Percentiles rank a stretch among this genome's conserved stretches.
These are phyloP conservation scores for Liolophura sinensis DNA, from an alignment of 1,140 invertebrate species.

Conservation along the genomic window DNA sequence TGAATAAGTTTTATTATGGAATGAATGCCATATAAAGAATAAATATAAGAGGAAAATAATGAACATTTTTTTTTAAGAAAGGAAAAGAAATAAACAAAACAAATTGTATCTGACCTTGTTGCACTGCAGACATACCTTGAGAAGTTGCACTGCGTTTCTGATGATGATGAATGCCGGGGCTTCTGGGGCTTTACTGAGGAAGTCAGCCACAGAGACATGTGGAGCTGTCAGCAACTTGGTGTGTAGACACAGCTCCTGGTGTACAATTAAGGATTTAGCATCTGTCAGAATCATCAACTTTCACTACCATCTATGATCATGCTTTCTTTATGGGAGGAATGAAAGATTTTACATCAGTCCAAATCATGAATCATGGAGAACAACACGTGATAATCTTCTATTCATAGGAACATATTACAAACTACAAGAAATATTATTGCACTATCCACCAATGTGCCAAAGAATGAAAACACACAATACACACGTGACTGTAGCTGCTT, in stretches of 20 bases:
- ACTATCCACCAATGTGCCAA: no score
- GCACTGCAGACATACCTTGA: slow-evolving; percentile 64
- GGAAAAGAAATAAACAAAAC: slow-evolving; percentile 2
- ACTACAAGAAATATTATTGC: no score
- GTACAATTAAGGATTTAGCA: not conserved
- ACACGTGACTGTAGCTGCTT: no score
- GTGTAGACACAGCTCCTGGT: slow-evolving; percentile 86
- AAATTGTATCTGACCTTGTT: not conserved
- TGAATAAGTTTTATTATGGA: no score
- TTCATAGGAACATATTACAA: no score
- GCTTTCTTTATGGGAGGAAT: no score
- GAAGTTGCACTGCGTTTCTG: slow-evolving; percentile 73
- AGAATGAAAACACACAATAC: no score
- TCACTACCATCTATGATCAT: no score
- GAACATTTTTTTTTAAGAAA: slow-evolving; percentile 1
- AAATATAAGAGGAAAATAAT: not conserved
- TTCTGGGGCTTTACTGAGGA: slow-evolving; percentile 79
- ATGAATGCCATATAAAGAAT: not conserved
- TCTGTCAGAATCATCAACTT: not conserved
- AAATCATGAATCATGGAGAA: no score
- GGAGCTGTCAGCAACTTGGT: slow-evolving; percentile 81
- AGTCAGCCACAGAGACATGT: slow-evolving; percentile 79
- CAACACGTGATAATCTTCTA: no score
- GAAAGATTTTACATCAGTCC: no score
- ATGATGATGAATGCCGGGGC: slow-evolving; percentile 79